Percentiles rank a stretch among this genome's conserved stretches.
Evolutionary conservation across 2,888 invertebrate genomes (phyloP).

Genomic region (Acrocera orbiculus): DNA sequence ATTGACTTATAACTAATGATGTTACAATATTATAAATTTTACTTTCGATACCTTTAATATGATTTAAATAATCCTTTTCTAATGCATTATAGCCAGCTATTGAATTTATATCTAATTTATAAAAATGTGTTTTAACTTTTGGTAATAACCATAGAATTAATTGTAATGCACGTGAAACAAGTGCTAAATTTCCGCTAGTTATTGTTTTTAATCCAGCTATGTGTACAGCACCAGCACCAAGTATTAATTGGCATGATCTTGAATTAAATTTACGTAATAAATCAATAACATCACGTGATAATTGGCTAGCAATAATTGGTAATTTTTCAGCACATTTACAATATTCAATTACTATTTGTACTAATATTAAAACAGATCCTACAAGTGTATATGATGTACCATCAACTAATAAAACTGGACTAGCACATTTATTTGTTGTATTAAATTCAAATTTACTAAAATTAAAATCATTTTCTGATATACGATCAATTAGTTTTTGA

Average conservation of each 20-base stretch:
- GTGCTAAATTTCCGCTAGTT: constrained; percentile 81
- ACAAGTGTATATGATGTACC: constrained; percentile 60
- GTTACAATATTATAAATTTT: constrained; percentile 85
- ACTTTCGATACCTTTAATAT: constrained; percentile 79
- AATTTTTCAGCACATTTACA: constrained; percentile 65
- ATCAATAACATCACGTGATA: constrained; percentile 75
- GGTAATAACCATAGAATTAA: constrained; percentile 65
- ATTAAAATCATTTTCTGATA: constrained; percentile 34
- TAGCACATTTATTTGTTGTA: constrained; percentile 27
- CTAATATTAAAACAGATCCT: constrained; percentile 66
- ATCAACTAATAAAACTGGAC: constrained; percentile 42
- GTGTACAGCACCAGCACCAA: constrained; percentile 92
- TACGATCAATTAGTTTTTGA: constrained; percentile 63
- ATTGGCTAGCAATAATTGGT: constrained; percentile 58
- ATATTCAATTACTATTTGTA: constrained; percentile 85
- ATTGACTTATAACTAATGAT: constrained; percentile 61
- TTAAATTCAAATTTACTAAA: constrained; percentile 10
- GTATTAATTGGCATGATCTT: constrained; percentile 77
- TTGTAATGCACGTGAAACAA: constrained; percentile 69
- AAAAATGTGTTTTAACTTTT: constrained; percentile 50
- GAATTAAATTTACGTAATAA: constrained; percentile 75
- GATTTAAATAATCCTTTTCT: constrained; percentile 66
- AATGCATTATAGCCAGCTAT: constrained; percentile 46
- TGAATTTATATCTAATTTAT: constrained; percentile 32
- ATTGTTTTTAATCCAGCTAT: constrained; percentile 88